Evolutionary conservation across 2,888 invertebrate species (phyloP).

Genomic region (Cephus pulcher): DNA sequence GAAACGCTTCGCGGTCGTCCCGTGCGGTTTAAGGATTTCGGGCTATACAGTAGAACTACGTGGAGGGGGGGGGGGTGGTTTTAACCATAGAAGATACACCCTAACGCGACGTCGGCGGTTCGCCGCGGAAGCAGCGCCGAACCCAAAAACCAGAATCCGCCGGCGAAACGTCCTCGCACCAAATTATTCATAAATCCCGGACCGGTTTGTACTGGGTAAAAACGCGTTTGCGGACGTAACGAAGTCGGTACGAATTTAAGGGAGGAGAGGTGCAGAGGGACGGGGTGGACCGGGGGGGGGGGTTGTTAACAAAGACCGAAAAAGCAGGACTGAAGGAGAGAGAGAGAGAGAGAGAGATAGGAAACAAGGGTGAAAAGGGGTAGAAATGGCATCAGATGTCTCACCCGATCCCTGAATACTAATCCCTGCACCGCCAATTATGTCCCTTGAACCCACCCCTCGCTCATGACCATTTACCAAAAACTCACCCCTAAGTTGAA

Average conservation of each 20-base stretch:
- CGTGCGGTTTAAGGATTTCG: background rate
- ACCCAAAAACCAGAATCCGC: conserved; percentile 10
- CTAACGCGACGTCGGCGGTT: background rate
- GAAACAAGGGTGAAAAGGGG: background rate
- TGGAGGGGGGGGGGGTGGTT: background rate
- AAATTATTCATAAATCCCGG: conserved; percentile 10
- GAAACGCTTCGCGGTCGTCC: background rate
- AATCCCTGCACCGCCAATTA: conserved; percentile 44
- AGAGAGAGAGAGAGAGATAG: background rate
- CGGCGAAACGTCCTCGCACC: background rate
- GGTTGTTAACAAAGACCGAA: background rate
- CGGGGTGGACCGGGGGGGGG: background rate
- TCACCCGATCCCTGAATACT: conserved; percentile 41
- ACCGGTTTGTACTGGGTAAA: background rate
- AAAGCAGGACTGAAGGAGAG: background rate
- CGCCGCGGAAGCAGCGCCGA: conserved; percentile 3
- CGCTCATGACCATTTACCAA: background rate
- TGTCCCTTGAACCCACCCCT: conserved; percentile 38
- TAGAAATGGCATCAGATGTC: conserved; percentile 36
- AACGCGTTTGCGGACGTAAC: conserved; percentile 5
- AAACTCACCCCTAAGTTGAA: background rate
- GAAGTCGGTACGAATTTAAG: background rate
- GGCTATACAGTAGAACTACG: background rate
- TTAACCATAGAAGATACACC: background rate
- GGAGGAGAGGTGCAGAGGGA: background rate